Conservation (phyloP, 2,888 invertebrate species). For the Agonopterix arenella region DNA sequence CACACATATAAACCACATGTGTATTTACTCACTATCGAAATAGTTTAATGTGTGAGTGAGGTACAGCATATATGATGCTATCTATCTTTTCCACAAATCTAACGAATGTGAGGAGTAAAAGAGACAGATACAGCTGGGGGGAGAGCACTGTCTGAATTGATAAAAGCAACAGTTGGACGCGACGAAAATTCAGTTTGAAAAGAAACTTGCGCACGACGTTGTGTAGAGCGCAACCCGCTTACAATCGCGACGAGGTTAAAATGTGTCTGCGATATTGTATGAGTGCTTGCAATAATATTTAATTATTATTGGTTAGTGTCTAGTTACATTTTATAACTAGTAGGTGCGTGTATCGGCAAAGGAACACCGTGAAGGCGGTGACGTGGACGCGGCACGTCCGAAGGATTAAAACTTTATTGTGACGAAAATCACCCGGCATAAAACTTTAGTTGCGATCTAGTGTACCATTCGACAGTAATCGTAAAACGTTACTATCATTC, state of each 20-base stretch:
- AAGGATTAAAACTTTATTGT: conserved; percentile 63
- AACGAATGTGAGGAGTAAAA: conserved; percentile 33
- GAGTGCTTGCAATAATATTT: conserved; percentile 47
- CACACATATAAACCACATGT: not conserved
- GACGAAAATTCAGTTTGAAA: conserved; percentile 66
- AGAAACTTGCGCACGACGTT: conserved; percentile 43
- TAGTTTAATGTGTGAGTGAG: conserved; percentile 30
- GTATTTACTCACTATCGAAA: not conserved
- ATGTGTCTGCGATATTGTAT: conserved; percentile 61
- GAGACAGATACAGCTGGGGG: conserved; percentile 46
- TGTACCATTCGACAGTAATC: conserved; percentile 39
- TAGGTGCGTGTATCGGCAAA: conserved; percentile 30
- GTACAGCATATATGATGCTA: conserved; percentile 32
- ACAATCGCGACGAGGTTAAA: conserved; percentile 53
- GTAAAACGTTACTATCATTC: conserved; percentile 45
- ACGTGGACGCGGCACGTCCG: conserved; percentile 63
- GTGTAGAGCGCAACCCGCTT: conserved; percentile 32
- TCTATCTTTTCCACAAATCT: conserved; percentile 45
- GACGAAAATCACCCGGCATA: conserved; percentile 55
- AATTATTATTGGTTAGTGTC: conserved; percentile 29
- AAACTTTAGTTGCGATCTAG: conserved; percentile 51
- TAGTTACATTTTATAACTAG: conserved; percentile 15
- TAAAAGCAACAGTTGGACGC: conserved; percentile 71
- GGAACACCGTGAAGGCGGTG: conserved; percentile 44
- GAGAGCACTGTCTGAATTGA: conserved; percentile 62